These are phyloP conservation scores for Sebastes melanostomus DNA, from an alignment of 2,797 vertebrate species.

Conservation along the genomic window DNA sequence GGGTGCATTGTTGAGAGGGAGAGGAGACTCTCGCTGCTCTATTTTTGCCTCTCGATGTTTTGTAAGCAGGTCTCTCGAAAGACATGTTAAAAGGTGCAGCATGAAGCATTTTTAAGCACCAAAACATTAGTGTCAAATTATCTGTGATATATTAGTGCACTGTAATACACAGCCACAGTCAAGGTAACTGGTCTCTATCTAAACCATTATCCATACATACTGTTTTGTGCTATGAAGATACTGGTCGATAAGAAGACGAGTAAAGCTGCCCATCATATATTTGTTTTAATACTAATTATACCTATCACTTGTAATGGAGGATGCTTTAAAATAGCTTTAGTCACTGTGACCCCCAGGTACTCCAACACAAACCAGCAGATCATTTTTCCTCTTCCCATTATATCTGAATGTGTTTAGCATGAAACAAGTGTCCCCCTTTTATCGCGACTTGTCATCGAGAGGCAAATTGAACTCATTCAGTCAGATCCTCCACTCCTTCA, in stretches of 20 bases:
- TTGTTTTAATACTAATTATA: background rate
- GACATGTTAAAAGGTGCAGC: constrained; percentile 29
- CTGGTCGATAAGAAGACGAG: background rate
- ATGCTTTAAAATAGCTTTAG: background rate
- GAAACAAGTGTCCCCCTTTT: background rate
- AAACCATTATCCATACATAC: background rate
- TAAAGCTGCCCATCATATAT: background rate
- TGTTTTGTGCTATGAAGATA: background rate
- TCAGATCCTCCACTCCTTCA: constrained; percentile 27
- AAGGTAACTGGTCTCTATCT: background rate
- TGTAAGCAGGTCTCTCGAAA: constrained; percentile 25
- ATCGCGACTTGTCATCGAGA: constrained; percentile 33
- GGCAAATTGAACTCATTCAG: constrained; percentile 51
- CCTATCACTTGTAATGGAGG: constrained; percentile 3
- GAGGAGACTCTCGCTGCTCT: constrained; percentile 21
- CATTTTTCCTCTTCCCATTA: constrained; percentile 22
- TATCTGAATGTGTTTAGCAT: background rate
- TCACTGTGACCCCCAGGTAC: background rate
- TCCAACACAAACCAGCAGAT: background rate
- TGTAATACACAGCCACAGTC: background rate
- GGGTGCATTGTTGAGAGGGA: constrained; percentile 51
- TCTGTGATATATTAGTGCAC: background rate
- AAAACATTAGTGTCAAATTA: constrained; percentile 3
- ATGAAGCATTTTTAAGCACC: constrained; percentile 6
- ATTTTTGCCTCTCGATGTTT: constrained; percentile 26